A percentile compares a stretch with the other conserved stretches of the same genome.
These are phyloP conservation scores for Apostichopus leukothele DNA, from an alignment of 53 echinoderm and acorn worm genomes.

Conservation along the genomic window DNA sequence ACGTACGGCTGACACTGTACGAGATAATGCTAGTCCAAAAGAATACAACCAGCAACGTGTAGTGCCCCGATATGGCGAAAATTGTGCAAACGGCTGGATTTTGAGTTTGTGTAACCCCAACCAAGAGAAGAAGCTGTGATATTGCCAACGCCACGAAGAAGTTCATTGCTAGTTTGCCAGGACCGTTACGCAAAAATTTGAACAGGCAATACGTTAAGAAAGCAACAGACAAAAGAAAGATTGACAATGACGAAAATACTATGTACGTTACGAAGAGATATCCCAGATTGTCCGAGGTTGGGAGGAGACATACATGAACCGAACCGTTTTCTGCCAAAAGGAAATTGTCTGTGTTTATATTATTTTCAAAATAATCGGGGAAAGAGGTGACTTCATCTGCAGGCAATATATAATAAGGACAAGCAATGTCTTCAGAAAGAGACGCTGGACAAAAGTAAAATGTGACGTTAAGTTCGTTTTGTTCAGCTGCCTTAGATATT, in stretches of 20 bases:
- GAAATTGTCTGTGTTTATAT: background rate
- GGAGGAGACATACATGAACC: background rate
- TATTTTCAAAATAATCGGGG: background rate
- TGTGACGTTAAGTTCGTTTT: background rate
- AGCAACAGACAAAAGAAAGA: background rate
- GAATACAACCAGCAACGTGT: constrained; percentile 4
- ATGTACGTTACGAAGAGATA: background rate
- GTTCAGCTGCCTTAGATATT: background rate
- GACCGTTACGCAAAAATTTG: background rate
- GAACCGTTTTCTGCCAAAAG: background rate
- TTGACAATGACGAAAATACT: background rate
- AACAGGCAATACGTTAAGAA: background rate
- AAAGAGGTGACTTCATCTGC: background rate
- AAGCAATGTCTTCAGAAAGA: background rate
- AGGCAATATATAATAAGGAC: background rate
- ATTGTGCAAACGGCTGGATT: constrained; percentile 27
- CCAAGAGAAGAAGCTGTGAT: background rate
- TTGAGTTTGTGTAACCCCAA: background rate
- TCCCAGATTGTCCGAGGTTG: background rate
- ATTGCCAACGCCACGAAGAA: background rate
- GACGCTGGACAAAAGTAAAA: background rate
- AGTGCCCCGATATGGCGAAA: constrained; percentile 9
- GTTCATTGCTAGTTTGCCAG: background rate
- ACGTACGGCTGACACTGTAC: constrained; percentile 8
- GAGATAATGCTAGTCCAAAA: background rate